Evolutionary conservation across 2,888 invertebrate species (phyloP), one percentile per base, ranked within the genome.

Genomic region (Prenolepis imparis): DNA sequence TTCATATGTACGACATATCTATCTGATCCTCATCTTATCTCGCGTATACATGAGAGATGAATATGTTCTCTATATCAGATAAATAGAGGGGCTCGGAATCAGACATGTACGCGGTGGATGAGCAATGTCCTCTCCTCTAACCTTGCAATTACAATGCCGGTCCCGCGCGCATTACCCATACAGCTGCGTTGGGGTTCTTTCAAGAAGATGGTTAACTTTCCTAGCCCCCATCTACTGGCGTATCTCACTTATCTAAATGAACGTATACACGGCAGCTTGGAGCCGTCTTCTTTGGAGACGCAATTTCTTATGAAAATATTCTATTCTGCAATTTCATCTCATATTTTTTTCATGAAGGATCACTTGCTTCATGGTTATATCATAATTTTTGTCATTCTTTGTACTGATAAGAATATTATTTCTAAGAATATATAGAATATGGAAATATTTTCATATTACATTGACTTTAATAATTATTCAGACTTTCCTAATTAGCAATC

Each of bases 211-310:
- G 36, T 44, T 48, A 41, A 44, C 12, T 80, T 59, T 18, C 24
- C 59, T n/a, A 21, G 28, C 4, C n/a, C 3, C 15, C 41, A 48
- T 39, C 52, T n/a, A 67, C 67, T n/a, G 39, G 44, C 59, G 59
- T 70, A 72, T 80, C 70, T 77, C 77, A 64, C 64, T 75, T 75
- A 77, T 41, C 52, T 67, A 77, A 67, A 77, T 77, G 67, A 77
- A 67, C 28, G 67, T 77, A 67, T 77, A 55, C 67, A 55, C 39
- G 28, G n/a, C 39, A 55, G 55, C 75, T 75, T 66, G 75, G 18
- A 66, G 52, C 67, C 24, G 39, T 28, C 28, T 55, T 77, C 67
- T 39, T 28, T 24, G 55, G 67, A 67, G 39, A 77, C 55, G 55
- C 55, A 55, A 15, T 5, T 28, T 77, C 77, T 67, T 67, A 67